Evolutionary conservation across 2,113 vertebrate species (phyloP).

Genomic region (Fregetta grallaria): DNA sequence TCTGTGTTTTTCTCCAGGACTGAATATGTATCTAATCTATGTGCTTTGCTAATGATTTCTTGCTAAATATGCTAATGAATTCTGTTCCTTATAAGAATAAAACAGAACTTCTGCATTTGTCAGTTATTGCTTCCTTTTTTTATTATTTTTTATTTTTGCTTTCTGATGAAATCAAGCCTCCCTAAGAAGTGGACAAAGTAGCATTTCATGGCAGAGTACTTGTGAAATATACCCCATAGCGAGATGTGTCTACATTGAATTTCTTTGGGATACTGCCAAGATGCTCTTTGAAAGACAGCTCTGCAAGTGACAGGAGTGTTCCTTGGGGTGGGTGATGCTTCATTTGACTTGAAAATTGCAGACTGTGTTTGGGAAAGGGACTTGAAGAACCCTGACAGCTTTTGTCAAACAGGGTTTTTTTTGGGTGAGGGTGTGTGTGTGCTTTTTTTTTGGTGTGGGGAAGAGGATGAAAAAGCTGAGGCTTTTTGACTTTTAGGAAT

Average conservation of each 20-base stretch:
- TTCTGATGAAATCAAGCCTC: background rate
- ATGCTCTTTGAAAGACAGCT: background rate
- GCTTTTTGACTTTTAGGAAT: background rate
- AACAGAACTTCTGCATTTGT: background rate
- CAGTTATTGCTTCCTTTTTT: background rate
- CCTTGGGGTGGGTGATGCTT: background rate
- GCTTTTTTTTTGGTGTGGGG: no score
- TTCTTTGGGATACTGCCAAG: background rate
- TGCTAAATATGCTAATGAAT: background rate
- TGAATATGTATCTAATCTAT: background rate
- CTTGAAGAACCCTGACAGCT: background rate
- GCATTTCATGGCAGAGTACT: background rate
- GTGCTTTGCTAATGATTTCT: background rate
- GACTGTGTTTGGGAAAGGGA: background rate
- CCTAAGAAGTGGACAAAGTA: background rate
- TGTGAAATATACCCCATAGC: background rate
- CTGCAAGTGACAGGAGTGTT: background rate
- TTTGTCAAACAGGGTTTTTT: background rate
- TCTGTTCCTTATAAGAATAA: background rate
- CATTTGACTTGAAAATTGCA: background rate
- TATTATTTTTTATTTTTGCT: background rate
- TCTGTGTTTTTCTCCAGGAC: background rate
- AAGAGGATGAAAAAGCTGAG: background rate
- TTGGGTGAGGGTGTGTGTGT: accelerated
- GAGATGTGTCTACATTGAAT: background rate